phyloP scores from a whole-genome alignment of 2,113 vertebrate species.

The Illadopsis cleaveri region DNA sequence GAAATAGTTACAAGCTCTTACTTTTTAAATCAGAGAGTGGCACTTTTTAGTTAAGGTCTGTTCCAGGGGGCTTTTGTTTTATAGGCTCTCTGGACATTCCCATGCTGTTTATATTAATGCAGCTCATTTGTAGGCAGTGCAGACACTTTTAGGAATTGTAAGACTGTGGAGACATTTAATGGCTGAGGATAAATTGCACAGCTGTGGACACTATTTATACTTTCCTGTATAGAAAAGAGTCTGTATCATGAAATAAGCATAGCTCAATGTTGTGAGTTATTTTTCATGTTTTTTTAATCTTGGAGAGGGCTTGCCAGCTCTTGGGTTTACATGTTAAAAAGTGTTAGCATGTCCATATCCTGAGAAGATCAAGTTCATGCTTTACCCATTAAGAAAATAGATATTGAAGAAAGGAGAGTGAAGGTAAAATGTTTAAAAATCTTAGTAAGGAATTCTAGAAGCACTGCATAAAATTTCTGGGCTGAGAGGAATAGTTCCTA shows the following conservation, averaged over 20 bases:
- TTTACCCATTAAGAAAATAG: background rate
- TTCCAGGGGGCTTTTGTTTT: background rate
- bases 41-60: background rate
- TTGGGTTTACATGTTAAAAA: background rate
- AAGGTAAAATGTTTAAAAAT: background rate
- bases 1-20: background rate
- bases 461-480: background rate
- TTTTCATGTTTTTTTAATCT: background rate
- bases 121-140: constrained; percentile 35
- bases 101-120: constrained; percentile 19
- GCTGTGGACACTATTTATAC: constrained; percentile 51
- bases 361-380: background rate
- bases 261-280: background rate
- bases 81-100: background rate
- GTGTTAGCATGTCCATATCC: background rate
- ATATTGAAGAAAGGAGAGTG: background rate
- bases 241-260: background rate
- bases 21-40: background rate
- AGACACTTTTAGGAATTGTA: constrained; percentile 8
- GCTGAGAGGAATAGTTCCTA: background rate
- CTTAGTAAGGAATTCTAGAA: background rate
- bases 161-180: constrained; percentile 22
- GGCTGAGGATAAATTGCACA: constrained; percentile 21
- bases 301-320: background rate
- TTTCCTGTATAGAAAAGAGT: background rate